Conservation (phyloP, 2,797 vertebrate species). For the Sebastes cheni region DNA sequence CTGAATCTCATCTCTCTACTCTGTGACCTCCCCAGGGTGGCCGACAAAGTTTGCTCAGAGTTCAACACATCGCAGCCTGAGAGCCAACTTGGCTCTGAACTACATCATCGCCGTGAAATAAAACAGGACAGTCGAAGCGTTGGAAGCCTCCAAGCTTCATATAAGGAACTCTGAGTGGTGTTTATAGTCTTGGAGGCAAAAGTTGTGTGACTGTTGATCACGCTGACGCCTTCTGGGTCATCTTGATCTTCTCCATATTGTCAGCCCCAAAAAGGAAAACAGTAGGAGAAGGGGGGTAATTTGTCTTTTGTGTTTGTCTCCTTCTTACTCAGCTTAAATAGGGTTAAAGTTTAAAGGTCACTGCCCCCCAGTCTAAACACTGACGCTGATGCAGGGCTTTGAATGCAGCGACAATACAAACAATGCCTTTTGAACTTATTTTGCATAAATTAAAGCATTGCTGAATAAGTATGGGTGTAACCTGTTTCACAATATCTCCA, state of each 20-base stretch:
- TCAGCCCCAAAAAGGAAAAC: constrained; percentile 65
- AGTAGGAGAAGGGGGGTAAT: constrained; percentile 3
- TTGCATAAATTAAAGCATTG: constrained; percentile 3
- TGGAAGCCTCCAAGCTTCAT: constrained; percentile 35
- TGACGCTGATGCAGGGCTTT: constrained; percentile 7
- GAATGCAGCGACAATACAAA: constrained; percentile 29
- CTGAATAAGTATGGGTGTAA: background rate
- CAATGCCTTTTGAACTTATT: constrained; percentile 15
- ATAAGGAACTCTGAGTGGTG: constrained; percentile 45
- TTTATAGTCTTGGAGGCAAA: constrained; percentile 3
- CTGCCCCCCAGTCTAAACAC: constrained; percentile 23
- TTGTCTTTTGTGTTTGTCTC: constrained; percentile 17
- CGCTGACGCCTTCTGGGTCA: constrained; percentile 44
- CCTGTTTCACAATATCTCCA: background rate
- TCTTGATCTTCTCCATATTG: constrained; percentile 48
- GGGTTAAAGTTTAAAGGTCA: constrained; percentile 51
- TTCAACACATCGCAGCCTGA: constrained; percentile 46
- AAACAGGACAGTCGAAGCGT: constrained; percentile 47
- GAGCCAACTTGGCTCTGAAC: constrained; percentile 39
- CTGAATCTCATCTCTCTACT: constrained; percentile 23
- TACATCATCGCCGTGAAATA: constrained; percentile 40
- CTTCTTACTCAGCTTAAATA: constrained; percentile 8
- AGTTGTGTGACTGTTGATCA: constrained; percentile 33
- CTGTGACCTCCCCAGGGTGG: constrained; percentile 21
- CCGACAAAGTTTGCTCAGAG: constrained; percentile 45